phyloP scores from a whole-genome alignment of 2,113 vertebrate genomes.

The Aphyosemion australe region DNA sequence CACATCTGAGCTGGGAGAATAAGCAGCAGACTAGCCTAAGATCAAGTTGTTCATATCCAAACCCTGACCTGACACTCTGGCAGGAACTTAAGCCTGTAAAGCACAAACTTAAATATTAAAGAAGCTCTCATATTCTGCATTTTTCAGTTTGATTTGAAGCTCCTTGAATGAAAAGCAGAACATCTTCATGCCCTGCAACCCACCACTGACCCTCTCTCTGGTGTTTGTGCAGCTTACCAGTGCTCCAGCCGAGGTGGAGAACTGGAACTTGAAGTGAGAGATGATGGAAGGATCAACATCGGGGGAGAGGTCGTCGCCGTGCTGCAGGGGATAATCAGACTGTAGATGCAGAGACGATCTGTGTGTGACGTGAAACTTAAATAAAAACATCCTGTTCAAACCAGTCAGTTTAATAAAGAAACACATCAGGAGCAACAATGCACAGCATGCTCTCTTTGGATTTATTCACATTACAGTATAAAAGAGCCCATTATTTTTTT shows the following conservation, averaged over 20 bases:
- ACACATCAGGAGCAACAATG: not conserved
- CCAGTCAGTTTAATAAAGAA: not conserved
- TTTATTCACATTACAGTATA: not conserved
- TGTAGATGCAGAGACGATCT: constrained; percentile 58
- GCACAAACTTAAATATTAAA: too few species aligned
- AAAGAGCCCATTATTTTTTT: too few species aligned
- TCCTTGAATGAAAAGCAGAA: too few species aligned
- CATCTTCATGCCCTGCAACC: not conserved
- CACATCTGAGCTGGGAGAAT: too few species aligned
- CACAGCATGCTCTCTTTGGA: not conserved
- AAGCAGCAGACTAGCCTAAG: too few species aligned
- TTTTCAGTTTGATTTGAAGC: too few species aligned
- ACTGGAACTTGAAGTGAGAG: constrained; percentile 80
- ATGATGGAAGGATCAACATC: constrained; percentile 83
- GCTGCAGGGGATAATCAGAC: constrained; percentile 81
- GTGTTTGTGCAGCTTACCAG: constrained; percentile 82
- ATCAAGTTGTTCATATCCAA: too few species aligned
- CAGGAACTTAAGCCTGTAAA: too few species aligned
- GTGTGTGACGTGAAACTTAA: too few species aligned
- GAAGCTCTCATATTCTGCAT: too few species aligned
- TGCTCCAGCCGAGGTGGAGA: constrained; percentile 89
- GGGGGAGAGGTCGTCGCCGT: constrained; percentile 77
- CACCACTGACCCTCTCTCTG: not conserved
- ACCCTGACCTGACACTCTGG: too few species aligned
- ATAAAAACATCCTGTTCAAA: not conserved